These are phyloP conservation scores for Drosophila sordidapex DNA, from an alignment of 2,888 invertebrate genomes.

Conservation along the genomic window DNA sequence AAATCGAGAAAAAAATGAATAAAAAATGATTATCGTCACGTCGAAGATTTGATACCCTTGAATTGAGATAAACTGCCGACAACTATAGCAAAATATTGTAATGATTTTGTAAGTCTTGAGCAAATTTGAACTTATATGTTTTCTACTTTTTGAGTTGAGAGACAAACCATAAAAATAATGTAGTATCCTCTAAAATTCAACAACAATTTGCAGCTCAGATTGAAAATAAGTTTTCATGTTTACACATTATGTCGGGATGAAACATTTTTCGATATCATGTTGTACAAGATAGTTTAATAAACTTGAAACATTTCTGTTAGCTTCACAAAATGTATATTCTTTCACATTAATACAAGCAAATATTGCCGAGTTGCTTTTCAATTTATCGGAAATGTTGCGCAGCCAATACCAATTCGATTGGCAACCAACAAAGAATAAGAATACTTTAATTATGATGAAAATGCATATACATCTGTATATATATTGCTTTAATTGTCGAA, in stretches of 20 bases:
- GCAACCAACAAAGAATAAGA: conserved; percentile 5
- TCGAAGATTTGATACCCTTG: not conserved
- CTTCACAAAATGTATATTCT: conserved; percentile 11
- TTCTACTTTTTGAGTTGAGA: not conserved
- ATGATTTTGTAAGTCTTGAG: not conserved
- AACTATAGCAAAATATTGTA: not conserved
- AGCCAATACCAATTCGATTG: conserved; percentile 17
- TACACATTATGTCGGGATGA: not conserved
- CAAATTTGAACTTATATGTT: not conserved
- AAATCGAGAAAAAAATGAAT: too few relatives aligned
- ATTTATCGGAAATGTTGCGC: conserved; percentile 29
- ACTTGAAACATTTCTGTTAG: not conserved
- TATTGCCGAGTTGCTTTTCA: conserved; percentile 21
- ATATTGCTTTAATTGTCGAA: conserved; percentile 66
- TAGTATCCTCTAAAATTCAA: not conserved
- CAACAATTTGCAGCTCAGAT: conserved; percentile 7
- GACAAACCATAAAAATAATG: not conserved
- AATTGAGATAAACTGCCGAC: not conserved
- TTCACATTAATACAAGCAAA: not conserved
- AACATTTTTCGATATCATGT: not conserved
- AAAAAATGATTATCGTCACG: too few relatives aligned
- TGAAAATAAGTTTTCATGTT: not conserved
- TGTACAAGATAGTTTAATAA: not conserved
- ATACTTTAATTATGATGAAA: conserved; percentile 47
- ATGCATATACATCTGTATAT: conserved; percentile 24